A percentile compares a stretch with the other conserved stretches of the same genome.
Conservation (phyloP, 2,888 invertebrate genomes). For the Drosophila peninsularis region DNA sequence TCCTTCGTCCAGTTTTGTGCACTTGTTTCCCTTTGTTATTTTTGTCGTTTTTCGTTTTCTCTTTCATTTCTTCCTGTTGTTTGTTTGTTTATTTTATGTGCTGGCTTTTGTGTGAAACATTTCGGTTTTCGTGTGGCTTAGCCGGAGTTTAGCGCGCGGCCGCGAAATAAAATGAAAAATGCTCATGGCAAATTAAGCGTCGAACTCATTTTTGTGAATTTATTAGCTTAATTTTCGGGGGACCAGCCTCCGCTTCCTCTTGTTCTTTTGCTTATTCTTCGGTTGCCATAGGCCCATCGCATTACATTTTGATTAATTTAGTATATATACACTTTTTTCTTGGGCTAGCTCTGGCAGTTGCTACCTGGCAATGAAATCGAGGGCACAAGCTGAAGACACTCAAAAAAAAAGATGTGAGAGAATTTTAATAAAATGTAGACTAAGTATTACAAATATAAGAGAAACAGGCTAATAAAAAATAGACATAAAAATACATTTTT, state of each 20-base stretch:
- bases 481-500: neutral
- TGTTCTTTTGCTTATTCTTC: neutral
- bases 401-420: neutral
- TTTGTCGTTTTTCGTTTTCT: slow-evolving; percentile 27
- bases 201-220: slow-evolving; percentile 77
- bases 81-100: slow-evolving; percentile 21
- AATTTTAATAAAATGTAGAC: neutral
- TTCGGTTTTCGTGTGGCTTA: slow-evolving; percentile 38
- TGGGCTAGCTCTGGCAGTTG: slow-evolving; percentile 13
- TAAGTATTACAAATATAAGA: neutral
- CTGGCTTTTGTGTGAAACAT: slow-evolving; percentile 31
- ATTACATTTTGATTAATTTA: slow-evolving; percentile 77
- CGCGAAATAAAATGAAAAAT: slow-evolving; percentile 74
- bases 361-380: slow-evolving; percentile 42
- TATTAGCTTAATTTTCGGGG: slow-evolving; percentile 71
- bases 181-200: slow-evolving; percentile 78
- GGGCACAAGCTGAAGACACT: neutral
- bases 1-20: slow-evolving; percentile 11
- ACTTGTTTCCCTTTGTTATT: slow-evolving; percentile 29
- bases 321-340: slow-evolving; percentile 47
- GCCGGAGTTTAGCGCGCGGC: slow-evolving; percentile 23
- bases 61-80: slow-evolving; percentile 32
- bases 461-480: neutral
- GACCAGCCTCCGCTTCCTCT: neutral
- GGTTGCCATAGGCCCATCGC: slow-evolving; percentile 41